Base-by-base conservation (phyloP, 2,797 vertebrate genomes). In the Paedocypris micromegethes region DNA sequence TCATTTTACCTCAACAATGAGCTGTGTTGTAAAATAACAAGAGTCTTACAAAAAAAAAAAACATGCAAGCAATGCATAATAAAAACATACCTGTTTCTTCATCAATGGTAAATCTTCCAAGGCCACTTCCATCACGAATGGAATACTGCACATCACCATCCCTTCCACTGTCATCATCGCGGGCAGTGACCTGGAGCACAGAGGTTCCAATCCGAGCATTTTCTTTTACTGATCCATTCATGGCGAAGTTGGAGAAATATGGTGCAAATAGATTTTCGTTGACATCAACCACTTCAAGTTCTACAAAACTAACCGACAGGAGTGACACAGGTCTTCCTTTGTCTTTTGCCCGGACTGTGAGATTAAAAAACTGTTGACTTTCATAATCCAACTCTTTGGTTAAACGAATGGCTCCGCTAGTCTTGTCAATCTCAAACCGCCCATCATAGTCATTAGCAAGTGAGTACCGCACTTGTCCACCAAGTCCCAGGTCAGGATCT, bases 91-190 rank as follows among this genome's bases (percentile, higher is more conserved):
- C 96, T 0, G 93, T 94, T 82, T 98, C 95, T 71, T 98, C 95
- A 58, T 98, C 94, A 3, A 98, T 94, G 72, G 86, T 91, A 80
- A 99, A 98, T 52, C 94, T 88, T 43, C 97, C 97, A 2, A 98
- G 91, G 3, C 97, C 97, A 2, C 91, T 98, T 64, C 97, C 97
- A 1, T 98, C 97, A 41, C 92, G 89, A 70, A 99, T 93, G 47
- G 95, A 96, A 73, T 98, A 98, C 72, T 94, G 93, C 79, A 99
- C 90, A 79, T 97, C 94, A 49, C 97, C 95, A 51, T 99, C 97
- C 77, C 95, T 88, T 52, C 94, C 95, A 0, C 78, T 74, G 66
- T 99, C 97, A 6, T 97, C 95, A 6, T 99, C 97, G 2, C 53
- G 88, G 8, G 97, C 96, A 0, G 75, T 85, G 62, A 98, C 92